Base-by-base conservation (phyloP, 1,140 invertebrate genomes). In the Antheraea mylitta region DNA sequence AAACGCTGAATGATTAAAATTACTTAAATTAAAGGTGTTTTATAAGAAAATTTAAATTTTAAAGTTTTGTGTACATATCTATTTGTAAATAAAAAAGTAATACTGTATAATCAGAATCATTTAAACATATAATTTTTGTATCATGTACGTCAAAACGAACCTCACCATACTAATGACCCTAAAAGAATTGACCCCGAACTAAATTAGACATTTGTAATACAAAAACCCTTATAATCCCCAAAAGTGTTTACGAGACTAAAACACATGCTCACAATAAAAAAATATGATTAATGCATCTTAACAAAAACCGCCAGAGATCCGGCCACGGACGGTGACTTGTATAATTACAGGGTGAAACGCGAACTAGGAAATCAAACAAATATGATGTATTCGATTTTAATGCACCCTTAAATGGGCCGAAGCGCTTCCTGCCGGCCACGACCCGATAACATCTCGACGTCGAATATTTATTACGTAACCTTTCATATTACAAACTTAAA, bases 301-400 rank as follows among this genome's bases (percentile, higher is more conserved):
- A 85, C 77, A 86, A 90, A 89, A 89, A 86, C 75, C 64, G 75
- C 71, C 78, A 80, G 72, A 85, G 86, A 91, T 89, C 81, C 77
- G 81, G 83, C 82, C 81, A 83, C 76, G 86, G 82, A 77, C 88
- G 90, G 88, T 89, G 82, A 87, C 85, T 92, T 85, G 82, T 88
- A 90, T 92, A 92, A 92, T 92, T 89, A 92, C 85, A 89, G 89
- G 87, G 86, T 88, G 82, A 87, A 90, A 90, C 82, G 84, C 78
- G 83, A 89, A 88, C 88, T 90, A 89, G 87, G 88, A 92, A 92
- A 92, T 92, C 90, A 92, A 92, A 92, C 90, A 92, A 92, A 92
- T 90, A 90, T 92, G 90, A 92, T 92, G 90, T 92, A 92, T 92
- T 87, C 84, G 87, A 90, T 91, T 92, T 92, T 92, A 91, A 92